Evolutionary conservation across 2,113 vertebrate genomes (phyloP).

Genomic region (Pteruthius melanotis): DNA sequence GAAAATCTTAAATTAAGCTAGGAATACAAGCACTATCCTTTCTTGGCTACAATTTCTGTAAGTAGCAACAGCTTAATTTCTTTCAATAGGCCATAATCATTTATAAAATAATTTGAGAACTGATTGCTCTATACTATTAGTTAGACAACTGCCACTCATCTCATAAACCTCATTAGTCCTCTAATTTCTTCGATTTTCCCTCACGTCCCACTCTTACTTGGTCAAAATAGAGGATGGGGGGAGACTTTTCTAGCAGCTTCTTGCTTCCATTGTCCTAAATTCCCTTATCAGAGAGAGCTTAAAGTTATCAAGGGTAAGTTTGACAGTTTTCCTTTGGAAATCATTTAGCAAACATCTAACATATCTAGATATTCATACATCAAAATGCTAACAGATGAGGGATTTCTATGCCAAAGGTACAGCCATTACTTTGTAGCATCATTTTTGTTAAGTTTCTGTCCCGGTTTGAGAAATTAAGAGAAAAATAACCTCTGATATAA

Average conservation of each 20-base stretch:
- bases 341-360: background rate
- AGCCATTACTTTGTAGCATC: background rate
- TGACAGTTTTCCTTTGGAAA: background rate
- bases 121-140: background rate
- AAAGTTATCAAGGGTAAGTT: background rate
- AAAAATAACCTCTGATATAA: no score
- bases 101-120: background rate
- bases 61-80: background rate
- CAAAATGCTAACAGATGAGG: background rate
- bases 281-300: background rate
- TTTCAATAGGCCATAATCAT: background rate
- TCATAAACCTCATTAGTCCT: background rate
- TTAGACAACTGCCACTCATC: background rate
- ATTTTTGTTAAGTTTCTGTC: background rate
- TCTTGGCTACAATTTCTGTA: background rate
- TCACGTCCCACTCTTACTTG: background rate
- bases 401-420: background rate
- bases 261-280: background rate
- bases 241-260: background rate
- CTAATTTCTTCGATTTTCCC: background rate
- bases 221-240: rapidly evolving
- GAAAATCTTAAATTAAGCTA: background rate
- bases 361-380: background rate
- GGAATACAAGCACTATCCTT: background rate
- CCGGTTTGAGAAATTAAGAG: no score